Conservation (phyloP, 2,888 invertebrate genomes). For the Mycalesis mineus region DNA sequence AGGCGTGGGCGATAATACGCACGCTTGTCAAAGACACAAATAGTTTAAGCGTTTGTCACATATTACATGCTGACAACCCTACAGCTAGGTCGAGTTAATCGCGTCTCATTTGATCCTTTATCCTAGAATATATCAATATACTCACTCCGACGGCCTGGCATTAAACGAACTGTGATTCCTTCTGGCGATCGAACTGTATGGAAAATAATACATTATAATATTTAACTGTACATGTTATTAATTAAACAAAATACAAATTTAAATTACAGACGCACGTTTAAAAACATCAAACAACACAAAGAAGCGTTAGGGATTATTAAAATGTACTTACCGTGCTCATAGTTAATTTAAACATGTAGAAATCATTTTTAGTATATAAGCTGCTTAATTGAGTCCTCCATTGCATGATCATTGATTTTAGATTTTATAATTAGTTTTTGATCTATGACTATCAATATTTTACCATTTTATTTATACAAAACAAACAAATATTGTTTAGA, state of each 20-base stretch:
- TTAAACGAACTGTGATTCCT: slow-evolving; percentile 71
- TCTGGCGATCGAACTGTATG: slow-evolving; percentile 69
- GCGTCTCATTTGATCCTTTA: neutral
- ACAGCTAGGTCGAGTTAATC: neutral
- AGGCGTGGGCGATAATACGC: too few species aligned
- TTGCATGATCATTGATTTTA: too few species aligned
- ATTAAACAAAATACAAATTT: neutral
- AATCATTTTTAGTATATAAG: too few species aligned
- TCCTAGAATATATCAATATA: slow-evolving; percentile 45
- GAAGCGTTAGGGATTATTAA: slow-evolving; percentile 7
- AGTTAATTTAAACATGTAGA: neutral
- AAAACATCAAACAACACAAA: slow-evolving; percentile 4
- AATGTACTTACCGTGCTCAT: slow-evolving; percentile 7
- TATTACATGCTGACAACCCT: neutral
- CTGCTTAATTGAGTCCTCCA: too few species aligned
- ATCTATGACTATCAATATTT: too few species aligned
- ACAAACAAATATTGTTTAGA: too few species aligned
- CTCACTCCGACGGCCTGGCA: slow-evolving; percentile 76
- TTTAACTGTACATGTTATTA: slow-evolving; percentile 4
- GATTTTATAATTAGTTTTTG: too few species aligned
- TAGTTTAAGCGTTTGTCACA: too few species aligned
- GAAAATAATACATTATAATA: slow-evolving; percentile 32
- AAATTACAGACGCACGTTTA: neutral
- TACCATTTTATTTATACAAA: too few species aligned
- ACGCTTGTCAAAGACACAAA: too few species aligned